Conservation (phyloP, 92 coral and sea anemone genomes). For the Bergia puertoricense region DNA sequence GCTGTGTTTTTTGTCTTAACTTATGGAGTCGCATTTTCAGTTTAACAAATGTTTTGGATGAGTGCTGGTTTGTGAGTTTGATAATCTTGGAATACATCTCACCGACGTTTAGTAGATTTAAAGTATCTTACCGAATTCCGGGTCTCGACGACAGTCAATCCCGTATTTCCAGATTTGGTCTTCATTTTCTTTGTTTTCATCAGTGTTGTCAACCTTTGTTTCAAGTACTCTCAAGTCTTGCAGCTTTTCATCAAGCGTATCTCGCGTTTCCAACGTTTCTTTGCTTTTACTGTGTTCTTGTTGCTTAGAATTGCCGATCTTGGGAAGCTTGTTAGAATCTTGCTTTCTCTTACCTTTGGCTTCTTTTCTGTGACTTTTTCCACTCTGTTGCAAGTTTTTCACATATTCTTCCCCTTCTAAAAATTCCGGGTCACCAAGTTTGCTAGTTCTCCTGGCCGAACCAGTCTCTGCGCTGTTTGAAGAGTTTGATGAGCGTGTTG, state of each 20-base stretch:
- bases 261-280: background rate
- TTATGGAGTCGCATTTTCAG: no score
- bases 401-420: background rate
- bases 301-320: background rate
- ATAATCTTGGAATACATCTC: no score
- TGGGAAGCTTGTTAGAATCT: conserved; percentile 11
- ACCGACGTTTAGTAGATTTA: background rate
- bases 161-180: background rate
- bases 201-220: background rate
- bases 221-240: background rate
- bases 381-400: background rate
- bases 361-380: background rate
- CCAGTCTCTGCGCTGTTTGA: conserved; percentile 6
- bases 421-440: background rate
- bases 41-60: no score
- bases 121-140: conserved; percentile 1
- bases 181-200: background rate
- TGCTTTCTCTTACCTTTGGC: background rate
- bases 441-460: background rate
- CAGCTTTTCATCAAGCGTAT: background rate
- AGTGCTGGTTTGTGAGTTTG: no score
- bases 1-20: no score
- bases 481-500: conserved; percentile 16
- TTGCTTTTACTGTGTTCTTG: background rate
- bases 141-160: conserved; percentile 10